phyloP scores from a whole-genome alignment of 1,140 invertebrate species.

The Ephestia elutella region DNA sequence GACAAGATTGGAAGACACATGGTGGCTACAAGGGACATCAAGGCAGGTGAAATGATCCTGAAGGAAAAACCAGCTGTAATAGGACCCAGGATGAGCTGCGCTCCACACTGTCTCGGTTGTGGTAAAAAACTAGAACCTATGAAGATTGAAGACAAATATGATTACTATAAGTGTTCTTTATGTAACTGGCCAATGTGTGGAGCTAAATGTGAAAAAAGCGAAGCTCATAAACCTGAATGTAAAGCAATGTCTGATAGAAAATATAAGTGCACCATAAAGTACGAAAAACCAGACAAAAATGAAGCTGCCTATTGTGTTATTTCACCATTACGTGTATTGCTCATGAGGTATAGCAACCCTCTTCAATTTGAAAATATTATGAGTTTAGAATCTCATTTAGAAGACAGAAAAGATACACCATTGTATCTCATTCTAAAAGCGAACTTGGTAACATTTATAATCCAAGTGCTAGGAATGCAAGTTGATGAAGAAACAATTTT shows the following conservation, averaged over 20 bases:
- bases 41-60: slow-evolving; percentile 79
- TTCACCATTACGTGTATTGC: slow-evolving; percentile 77
- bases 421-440: slow-evolving; percentile 76
- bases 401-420: slow-evolving; percentile 75
- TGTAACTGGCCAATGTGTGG: slow-evolving; percentile 79
- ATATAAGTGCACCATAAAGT: slow-evolving; percentile 74
- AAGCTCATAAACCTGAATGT: slow-evolving; percentile 74
- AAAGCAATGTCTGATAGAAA: slow-evolving; percentile 73
- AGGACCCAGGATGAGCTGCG: slow-evolving; percentile 75
- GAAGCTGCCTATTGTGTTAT: slow-evolving; percentile 78
- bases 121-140: slow-evolving; percentile 69
- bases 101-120: slow-evolving; percentile 77
- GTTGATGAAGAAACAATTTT: slow-evolving; percentile 77
- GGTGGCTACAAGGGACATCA: slow-evolving; percentile 78
- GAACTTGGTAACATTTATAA: slow-evolving; percentile 77
- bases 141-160: slow-evolving; percentile 42
- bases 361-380: slow-evolving; percentile 74
- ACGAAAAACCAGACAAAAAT: slow-evolving; percentile 58
- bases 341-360: slow-evolving; percentile 75
- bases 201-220: slow-evolving; percentile 68
- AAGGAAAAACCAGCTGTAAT: slow-evolving; percentile 77
- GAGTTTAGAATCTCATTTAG: slow-evolving; percentile 77
- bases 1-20: slow-evolving; percentile 76
- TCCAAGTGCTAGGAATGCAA: slow-evolving; percentile 74
- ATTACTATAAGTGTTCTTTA: slow-evolving; percentile 76